Evolutionary conservation across 2,888 invertebrate species (phyloP).

Genomic region (Drosophila barbarae): DNA sequence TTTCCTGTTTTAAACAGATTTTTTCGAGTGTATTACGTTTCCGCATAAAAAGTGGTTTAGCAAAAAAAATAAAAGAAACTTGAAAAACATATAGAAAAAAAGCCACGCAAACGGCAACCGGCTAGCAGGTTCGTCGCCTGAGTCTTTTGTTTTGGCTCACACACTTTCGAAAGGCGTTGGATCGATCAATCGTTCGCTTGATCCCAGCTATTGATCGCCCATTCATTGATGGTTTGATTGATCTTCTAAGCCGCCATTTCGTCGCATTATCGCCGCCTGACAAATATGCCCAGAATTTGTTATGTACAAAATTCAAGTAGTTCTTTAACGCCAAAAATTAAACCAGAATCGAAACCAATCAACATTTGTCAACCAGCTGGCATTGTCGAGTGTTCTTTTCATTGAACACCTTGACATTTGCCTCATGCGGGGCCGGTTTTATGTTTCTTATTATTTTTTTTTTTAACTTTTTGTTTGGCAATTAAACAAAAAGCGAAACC

Average conservation of each 20-base stretch:
- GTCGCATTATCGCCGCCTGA: conserved; percentile 17
- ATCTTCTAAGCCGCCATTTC: conserved; percentile 8
- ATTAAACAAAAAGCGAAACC: conserved; percentile 43
- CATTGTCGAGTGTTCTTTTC: conserved; percentile 43
- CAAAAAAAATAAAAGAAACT: conserved; percentile 2
- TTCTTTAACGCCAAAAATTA: conserved; percentile 7
- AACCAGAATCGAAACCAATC: conserved; percentile 20
- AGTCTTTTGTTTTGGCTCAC: conserved; percentile 38
- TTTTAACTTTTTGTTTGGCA: conserved; percentile 40
- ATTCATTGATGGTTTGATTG: conserved; percentile 10
- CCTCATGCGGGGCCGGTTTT: conserved; percentile 34
- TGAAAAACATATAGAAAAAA: background rate
- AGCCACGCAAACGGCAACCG: background rate
- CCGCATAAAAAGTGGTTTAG: conserved; percentile 10
- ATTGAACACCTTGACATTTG: conserved; percentile 58
- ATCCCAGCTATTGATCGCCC: background rate
- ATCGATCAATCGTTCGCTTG: conserved; percentile 10
- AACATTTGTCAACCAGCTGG: conserved; percentile 48
- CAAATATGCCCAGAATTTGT: background rate
- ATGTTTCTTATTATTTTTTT: conserved; percentile 30
- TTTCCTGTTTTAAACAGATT: background rate
- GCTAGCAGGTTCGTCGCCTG: conserved; percentile 20
- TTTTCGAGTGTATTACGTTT: background rate
- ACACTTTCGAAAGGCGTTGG: conserved; percentile 21
- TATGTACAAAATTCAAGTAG: background rate